These are phyloP conservation scores for Thryonomys swinderianus DNA, from an alignment of 2,113 vertebrate species.

Conservation along the genomic window DNA sequence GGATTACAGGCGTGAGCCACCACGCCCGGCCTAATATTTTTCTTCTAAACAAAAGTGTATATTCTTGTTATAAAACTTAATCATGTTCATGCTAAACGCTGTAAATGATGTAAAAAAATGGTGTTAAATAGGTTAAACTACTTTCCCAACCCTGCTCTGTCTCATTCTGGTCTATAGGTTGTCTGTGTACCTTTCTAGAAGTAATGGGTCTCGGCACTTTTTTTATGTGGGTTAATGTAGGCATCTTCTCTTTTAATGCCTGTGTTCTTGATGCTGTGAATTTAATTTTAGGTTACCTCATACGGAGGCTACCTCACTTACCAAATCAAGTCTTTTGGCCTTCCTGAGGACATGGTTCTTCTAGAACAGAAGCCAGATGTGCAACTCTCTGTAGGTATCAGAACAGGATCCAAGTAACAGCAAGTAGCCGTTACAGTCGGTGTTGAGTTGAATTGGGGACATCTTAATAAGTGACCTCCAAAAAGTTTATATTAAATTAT, in stretches of 20 bases:
- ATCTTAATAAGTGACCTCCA: background rate
- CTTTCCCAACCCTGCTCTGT: background rate
- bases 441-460: background rate
- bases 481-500: background rate
- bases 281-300: slow-evolving; percentile 92
- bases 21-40: too few species aligned
- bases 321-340: slow-evolving; percentile 95
- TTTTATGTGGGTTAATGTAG: background rate
- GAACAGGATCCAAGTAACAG: rapidly evolving
- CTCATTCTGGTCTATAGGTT: background rate
- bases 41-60: too few species aligned
- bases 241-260: background rate
- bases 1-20: too few species aligned
- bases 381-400: slow-evolving; percentile 89
- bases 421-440: background rate
- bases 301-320: slow-evolving; percentile 96
- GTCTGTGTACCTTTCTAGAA: background rate
- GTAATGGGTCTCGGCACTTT: background rate
- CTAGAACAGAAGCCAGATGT: slow-evolving; percentile 91
- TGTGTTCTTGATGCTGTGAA: background rate
- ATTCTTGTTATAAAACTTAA: background rate
- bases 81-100: background rate
- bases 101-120: background rate
- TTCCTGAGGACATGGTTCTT: slow-evolving; percentile 93
- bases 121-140: background rate